phyloP scores from a whole-genome alignment of 53 echinoderm and acorn worm species.

The Actinopyga echinites region DNA sequence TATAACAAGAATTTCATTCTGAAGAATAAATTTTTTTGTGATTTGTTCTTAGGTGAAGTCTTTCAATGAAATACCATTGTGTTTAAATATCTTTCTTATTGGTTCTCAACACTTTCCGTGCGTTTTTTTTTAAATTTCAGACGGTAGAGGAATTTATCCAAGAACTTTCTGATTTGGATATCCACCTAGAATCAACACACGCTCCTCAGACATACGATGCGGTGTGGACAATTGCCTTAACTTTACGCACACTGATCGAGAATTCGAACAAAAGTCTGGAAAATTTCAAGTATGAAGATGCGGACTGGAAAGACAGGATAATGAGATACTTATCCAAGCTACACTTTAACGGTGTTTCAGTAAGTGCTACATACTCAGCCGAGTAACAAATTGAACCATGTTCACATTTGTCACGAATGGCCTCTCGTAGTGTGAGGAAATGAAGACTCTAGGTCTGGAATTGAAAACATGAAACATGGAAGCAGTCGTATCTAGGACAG shows the following conservation, averaged over 20 bases:
- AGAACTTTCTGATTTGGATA: slow-evolving; percentile 56
- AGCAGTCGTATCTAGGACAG: too few species aligned
- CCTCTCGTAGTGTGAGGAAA: neutral
- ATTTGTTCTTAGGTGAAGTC: too few species aligned
- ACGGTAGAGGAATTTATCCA: slow-evolving; percentile 75
- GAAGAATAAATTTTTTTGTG: too few species aligned
- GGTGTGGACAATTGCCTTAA: slow-evolving; percentile 90
- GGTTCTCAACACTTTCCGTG: too few species aligned
- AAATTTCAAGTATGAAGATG: slow-evolving; percentile 65
- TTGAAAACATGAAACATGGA: too few species aligned
- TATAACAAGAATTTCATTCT: too few species aligned
- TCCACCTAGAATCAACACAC: slow-evolving; percentile 68
- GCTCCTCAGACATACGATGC: slow-evolving; percentile 96
- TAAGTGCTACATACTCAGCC: slow-evolving; percentile 39
- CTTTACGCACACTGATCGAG: slow-evolving; percentile 44
- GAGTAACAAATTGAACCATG: neutral
- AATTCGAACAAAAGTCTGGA: slow-evolving; percentile 46
- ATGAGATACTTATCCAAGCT: slow-evolving; percentile 68
- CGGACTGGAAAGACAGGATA: slow-evolving; percentile 61
- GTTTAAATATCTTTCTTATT: too few species aligned
- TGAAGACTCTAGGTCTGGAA: too few species aligned
- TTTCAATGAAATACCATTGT: too few species aligned
- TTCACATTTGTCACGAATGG: neutral
- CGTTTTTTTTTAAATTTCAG: slow-evolving; percentile 28
- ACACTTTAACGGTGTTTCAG: slow-evolving; percentile 88